These are phyloP conservation scores for Psittacula derbiana DNA, from an alignment of 2,797 vertebrate species.

Conservation along the genomic window DNA sequence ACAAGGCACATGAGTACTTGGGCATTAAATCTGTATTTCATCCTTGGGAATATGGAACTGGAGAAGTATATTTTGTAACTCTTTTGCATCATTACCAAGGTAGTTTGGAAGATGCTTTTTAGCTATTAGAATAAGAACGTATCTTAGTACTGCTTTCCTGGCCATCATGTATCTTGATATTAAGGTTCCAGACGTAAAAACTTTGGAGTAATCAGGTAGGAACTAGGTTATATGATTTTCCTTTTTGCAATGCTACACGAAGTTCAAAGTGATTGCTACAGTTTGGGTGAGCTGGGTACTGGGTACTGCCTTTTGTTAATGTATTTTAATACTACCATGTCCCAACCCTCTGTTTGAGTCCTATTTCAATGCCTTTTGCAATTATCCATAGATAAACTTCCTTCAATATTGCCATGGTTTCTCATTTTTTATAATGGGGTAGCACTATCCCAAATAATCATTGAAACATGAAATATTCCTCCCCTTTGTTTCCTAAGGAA, in stretches of 20 bases:
- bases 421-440: neutral
- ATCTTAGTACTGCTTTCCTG: neutral
- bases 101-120: neutral
- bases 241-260: neutral
- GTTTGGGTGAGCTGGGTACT: neutral
- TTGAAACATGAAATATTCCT: slow-evolving; percentile 19
- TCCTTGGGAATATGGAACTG: neutral
- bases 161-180: neutral
- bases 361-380: neutral
- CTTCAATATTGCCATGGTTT: neutral
- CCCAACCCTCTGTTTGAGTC: neutral
- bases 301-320: neutral
- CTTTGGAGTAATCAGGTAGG: neutral
- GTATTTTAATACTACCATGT: neutral
- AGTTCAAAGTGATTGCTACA: neutral
- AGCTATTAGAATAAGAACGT: neutral
- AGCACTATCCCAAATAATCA: neutral
- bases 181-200: neutral
- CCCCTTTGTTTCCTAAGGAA: slow-evolving; percentile 25
- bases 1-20: neutral
- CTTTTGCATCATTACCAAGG: neutral
- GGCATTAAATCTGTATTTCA: neutral
- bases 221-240: neutral
- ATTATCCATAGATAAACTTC: neutral
- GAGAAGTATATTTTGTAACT: neutral